Evolutionary conservation across 2,797 vertebrate species (phyloP).

Genomic region (Tamandua tetradactyla): DNA sequence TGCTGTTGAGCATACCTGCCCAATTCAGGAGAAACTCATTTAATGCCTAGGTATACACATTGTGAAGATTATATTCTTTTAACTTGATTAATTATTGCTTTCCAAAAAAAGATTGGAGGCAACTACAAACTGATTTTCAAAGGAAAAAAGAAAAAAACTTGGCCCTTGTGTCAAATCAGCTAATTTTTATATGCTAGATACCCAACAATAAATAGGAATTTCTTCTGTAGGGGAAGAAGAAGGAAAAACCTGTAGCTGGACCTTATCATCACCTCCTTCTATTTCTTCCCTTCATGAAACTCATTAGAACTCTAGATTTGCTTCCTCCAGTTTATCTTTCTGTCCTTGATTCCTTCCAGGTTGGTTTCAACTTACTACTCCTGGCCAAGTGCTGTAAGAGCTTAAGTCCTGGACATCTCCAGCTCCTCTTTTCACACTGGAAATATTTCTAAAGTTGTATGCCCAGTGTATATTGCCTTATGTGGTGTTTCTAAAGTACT

Average conservation of each 20-base stretch:
- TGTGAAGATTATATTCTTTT: conserved; percentile 45
- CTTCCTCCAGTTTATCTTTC: conserved; percentile 38
- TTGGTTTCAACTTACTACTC: conserved; percentile 36
- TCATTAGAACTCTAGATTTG: conserved; percentile 29
- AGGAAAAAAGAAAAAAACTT: conserved; percentile 52
- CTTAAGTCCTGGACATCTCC: background rate
- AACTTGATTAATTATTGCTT: conserved; percentile 52
- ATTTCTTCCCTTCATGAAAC: conserved; percentile 19
- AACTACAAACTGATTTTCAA: conserved; percentile 53
- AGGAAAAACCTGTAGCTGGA: background rate
- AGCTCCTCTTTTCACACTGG: background rate
- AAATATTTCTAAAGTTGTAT: conserved; percentile 31
- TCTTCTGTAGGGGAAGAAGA: conserved; percentile 12
- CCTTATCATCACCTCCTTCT: background rate
- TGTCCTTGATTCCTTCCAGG: conserved; percentile 33
- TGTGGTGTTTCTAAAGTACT: background rate
- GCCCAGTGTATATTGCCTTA: background rate
- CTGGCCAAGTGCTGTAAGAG: background rate
- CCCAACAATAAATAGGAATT: conserved; percentile 54
- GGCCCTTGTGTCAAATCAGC: background rate
- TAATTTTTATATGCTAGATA: conserved; percentile 52
- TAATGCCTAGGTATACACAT: background rate
- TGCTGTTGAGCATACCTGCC: background rate
- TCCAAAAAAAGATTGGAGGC: conserved; percentile 35
- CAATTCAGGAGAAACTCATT: conserved; percentile 49